Conservation (phyloP, 2,113 vertebrate species). For the Macroglossus sobrinus region DNA sequence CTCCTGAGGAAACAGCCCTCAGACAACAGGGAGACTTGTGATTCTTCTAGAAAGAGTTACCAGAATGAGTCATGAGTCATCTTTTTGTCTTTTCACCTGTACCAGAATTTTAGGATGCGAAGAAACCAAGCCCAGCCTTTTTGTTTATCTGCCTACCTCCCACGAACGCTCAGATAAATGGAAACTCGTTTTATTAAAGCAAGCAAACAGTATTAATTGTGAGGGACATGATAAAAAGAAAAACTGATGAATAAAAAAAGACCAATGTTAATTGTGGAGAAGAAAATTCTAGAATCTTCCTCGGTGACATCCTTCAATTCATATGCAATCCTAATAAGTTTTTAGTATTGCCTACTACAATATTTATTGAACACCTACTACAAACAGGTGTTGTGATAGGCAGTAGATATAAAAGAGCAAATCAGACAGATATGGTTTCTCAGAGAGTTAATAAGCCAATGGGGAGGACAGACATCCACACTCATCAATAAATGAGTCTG, state of each 20-base stretch:
- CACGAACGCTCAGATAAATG: background rate
- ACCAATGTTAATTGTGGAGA: background rate
- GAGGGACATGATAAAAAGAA: background rate
- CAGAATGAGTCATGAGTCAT: background rate
- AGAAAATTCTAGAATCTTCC: background rate
- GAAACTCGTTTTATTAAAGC: background rate
- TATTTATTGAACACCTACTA: background rate
- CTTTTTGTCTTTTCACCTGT: background rate
- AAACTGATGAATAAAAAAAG: background rate
- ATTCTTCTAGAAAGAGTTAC: background rate
- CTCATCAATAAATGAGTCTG: background rate
- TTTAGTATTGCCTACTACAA: background rate
- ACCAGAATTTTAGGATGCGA: background rate
- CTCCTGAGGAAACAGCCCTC: background rate
- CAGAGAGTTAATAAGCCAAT: background rate
- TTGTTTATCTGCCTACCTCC: background rate
- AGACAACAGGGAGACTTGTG: background rate
- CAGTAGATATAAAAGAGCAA: background rate
- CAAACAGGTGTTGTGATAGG: too few species aligned
- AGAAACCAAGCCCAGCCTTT: background rate
- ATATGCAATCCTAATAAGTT: background rate
- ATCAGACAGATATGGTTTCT: background rate
- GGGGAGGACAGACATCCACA: background rate
- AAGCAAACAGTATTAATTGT: background rate
- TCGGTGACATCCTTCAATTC: background rate